phyloP scores from a whole-genome alignment of 2,888 invertebrate species.

The Drosophila mimetica region DNA sequence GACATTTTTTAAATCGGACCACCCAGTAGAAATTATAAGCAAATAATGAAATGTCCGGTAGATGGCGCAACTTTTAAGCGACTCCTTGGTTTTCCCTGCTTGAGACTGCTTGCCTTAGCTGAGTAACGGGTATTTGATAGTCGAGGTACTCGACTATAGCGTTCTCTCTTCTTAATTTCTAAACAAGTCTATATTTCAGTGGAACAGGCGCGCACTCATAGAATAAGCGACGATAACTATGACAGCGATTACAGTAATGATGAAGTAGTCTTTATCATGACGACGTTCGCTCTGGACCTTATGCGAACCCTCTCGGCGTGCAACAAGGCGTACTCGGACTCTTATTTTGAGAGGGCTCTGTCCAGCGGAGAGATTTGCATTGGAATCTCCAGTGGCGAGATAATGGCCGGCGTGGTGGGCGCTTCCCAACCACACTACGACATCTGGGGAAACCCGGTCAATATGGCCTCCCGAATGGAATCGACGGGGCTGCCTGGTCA shows the following conservation, averaged over 20 bases:
- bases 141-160: too few species aligned
- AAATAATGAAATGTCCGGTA: too few species aligned
- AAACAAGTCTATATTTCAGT: too few species aligned
- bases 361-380: constrained; percentile 78
- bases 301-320: constrained; percentile 87
- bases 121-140: too few species aligned
- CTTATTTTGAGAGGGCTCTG: constrained; percentile 78
- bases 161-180: too few species aligned
- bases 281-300: constrained; percentile 85
- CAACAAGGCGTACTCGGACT: constrained; percentile 84
- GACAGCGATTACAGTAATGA: constrained; percentile 53
- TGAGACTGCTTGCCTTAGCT: too few species aligned
- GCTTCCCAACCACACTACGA: constrained; percentile 97
- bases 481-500: constrained; percentile 92
- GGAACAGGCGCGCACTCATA: background rate
- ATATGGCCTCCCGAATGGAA: constrained; percentile 98
- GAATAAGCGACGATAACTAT: too few species aligned
- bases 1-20: too few species aligned
- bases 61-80: too few species aligned
- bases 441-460: constrained; percentile 98
- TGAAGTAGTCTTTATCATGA: constrained; percentile 87
- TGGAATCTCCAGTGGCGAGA: constrained; percentile 95
- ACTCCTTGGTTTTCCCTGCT: too few species aligned
- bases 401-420: constrained; percentile 97
- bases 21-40: too few species aligned